Base-by-base conservation (phyloP, 2,113 vertebrate species). In the Pagrus major region DNA sequence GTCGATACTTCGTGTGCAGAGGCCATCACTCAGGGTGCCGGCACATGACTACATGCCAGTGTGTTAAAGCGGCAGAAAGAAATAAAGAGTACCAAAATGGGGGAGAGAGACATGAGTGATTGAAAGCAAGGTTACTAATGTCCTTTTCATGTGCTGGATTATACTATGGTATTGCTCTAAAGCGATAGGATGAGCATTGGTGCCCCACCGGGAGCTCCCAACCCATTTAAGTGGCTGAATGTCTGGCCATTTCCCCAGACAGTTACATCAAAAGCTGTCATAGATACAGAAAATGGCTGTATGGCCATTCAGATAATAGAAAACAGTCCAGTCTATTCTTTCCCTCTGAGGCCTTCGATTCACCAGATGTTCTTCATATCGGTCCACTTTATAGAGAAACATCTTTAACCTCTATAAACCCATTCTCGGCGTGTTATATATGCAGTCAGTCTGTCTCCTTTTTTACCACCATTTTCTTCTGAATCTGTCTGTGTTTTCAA, bases 131-230 rank as follows among this genome's bases (percentile, higher is more conserved):
- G 78, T 83, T 68, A 60, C 61, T 65, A 55, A 77, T 84, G 68
- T 87, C 35, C 76, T 83, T 88, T 82, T 80, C 78, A 66, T 49
- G 56, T 66, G 47, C 21, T 81, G 71, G 58, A 86, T 86, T 80
- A 80, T 69, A n/a, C 41, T 73, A 52, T 52, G 58, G 35, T 15
- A 16, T 68, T 70, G 59, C 39, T 74, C 77, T 65, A 31, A 85
- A 76, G 76, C 31, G n/a, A 65, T 39, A 82, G 68, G 51, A 80
- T 78, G 15, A 80, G 60, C 25, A 6, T 16, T 35, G n/a, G 16
- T n/a, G n/a, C 51, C 46, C 55, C 74, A 44, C 27, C 11, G 47
- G 52, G 58, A 61, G 35, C 49, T 68, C 65, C 71, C 23, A 86
- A 31, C 51, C 72, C 65, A 68, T 42, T 33, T 52, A 60, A 83